phyloP scores from a whole-genome alignment of 2,888 invertebrate genomes.

The Polydrusus pterygomalis region DNA sequence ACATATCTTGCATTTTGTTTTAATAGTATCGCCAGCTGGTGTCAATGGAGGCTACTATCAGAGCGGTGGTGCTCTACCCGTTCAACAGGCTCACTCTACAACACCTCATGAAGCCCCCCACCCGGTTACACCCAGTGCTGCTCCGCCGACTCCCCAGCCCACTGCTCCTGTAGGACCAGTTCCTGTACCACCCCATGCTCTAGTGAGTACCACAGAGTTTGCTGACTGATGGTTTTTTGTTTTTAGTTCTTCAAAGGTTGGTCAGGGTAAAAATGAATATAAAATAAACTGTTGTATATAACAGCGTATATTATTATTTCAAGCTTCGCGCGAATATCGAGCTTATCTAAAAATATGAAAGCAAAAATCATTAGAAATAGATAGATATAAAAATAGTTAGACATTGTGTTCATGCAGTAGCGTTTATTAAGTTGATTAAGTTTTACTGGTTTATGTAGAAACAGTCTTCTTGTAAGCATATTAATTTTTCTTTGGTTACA shows the following conservation, averaged over 20 bases:
- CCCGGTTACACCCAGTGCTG: slow-evolving; percentile 73
- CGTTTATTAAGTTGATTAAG: no score
- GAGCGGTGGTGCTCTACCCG: slow-evolving; percentile 83
- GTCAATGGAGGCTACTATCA: slow-evolving; percentile 84
- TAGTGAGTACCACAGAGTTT: slow-evolving; percentile 62
- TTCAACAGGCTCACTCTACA: slow-evolving; percentile 92
- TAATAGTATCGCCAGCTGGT: slow-evolving; percentile 75
- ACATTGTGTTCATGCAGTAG: no score
- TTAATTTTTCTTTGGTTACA: no score
- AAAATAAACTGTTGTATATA: slow-evolving; percentile 6
- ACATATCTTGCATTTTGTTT: slow-evolving; percentile 27
- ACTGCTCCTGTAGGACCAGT: slow-evolving; percentile 68
- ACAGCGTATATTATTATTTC: neutral
- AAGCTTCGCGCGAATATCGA: no score
- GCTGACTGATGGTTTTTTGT: slow-evolving; percentile 31
- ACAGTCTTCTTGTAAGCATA: no score
- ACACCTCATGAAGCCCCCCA: slow-evolving; percentile 84
- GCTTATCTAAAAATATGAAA: no score
- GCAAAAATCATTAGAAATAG: no score
- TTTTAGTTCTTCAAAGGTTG: slow-evolving; percentile 31
- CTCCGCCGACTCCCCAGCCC: slow-evolving; percentile 73
- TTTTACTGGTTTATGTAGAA: no score
- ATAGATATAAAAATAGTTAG: no score
- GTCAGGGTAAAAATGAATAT: slow-evolving; percentile 28
- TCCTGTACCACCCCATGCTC: slow-evolving; percentile 68